phyloP scores from a whole-genome alignment of 2,888 invertebrate species.

The Yponomeuta plumbellus region DNA sequence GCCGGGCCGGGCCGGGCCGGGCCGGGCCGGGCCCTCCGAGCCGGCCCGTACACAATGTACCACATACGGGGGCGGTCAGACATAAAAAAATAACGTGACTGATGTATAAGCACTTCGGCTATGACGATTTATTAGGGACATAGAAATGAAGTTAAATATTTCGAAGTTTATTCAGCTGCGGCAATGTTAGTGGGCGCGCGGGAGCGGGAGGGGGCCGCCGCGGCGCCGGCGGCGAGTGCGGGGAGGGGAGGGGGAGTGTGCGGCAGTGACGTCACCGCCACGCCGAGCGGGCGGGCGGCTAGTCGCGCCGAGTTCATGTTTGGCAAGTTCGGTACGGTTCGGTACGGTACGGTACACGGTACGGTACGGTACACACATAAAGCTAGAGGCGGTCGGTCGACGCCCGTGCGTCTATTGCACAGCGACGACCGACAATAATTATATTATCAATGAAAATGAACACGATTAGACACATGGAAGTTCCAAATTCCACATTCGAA shows the following conservation, averaged over 20 bases:
- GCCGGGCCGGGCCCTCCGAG: not conserved
- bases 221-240: not conserved
- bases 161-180: not conserved
- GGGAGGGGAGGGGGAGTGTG: constrained; percentile 17
- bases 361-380: not conserved
- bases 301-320: constrained; percentile 6
- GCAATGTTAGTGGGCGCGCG: not conserved
- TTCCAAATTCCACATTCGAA: no score
- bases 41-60: not conserved
- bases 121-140: no score
- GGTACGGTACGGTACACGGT: no score
- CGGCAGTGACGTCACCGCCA: constrained; percentile 19
- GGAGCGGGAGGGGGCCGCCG: no score
- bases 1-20: not conserved
- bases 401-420: no score
- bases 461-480: no score
- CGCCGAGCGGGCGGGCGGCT: constrained; percentile 5
- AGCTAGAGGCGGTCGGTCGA: not conserved
- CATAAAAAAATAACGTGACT: not conserved
- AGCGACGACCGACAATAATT: no score
- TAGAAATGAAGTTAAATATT: no score
- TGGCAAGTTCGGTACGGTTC: not conserved
- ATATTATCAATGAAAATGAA: no score
- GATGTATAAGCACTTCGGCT: no score
- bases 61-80: not conserved